Evolutionary conservation across 2,113 vertebrate species (phyloP).

Genomic region (Donacobius atricapilla): DNA sequence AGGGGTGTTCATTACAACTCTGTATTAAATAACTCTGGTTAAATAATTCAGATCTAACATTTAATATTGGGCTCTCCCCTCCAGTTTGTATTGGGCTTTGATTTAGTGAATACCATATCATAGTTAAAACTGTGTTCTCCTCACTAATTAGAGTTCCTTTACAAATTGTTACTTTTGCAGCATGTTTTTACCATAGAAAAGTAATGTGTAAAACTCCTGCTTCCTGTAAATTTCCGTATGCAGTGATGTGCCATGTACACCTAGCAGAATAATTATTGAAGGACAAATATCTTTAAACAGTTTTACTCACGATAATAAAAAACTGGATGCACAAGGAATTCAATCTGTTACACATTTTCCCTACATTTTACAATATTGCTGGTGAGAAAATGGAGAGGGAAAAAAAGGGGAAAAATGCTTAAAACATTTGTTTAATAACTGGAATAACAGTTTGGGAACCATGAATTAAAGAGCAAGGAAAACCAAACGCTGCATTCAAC

Average conservation of each 20-base stretch:
- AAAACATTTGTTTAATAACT: background rate
- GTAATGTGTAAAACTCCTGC: background rate
- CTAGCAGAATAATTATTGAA: conserved; percentile 8
- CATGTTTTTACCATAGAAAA: conserved; percentile 21
- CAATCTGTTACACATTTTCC: background rate
- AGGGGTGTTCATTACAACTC: background rate
- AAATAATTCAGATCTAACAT: background rate
- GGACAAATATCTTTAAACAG: conserved; percentile 9
- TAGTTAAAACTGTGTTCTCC: background rate
- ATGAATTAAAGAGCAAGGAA: background rate
- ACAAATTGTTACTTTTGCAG: background rate
- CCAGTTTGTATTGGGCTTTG: background rate
- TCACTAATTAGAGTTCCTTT: background rate
- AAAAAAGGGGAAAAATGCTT: background rate
- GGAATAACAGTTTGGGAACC: background rate
- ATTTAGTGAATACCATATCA: background rate
- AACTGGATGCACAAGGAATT: background rate
- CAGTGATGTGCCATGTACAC: conserved; percentile 33
- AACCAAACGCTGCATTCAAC: background rate
- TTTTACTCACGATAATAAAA: conserved; percentile 59
- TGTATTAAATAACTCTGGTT: background rate
- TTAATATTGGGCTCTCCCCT: background rate
- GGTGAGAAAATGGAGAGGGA: background rate
- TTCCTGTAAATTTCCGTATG: conserved; percentile 14
- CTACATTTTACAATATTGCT: background rate